Evolutionary conservation across 2,797 vertebrate species (phyloP).

Genomic region (Malacoraja senta): DNA sequence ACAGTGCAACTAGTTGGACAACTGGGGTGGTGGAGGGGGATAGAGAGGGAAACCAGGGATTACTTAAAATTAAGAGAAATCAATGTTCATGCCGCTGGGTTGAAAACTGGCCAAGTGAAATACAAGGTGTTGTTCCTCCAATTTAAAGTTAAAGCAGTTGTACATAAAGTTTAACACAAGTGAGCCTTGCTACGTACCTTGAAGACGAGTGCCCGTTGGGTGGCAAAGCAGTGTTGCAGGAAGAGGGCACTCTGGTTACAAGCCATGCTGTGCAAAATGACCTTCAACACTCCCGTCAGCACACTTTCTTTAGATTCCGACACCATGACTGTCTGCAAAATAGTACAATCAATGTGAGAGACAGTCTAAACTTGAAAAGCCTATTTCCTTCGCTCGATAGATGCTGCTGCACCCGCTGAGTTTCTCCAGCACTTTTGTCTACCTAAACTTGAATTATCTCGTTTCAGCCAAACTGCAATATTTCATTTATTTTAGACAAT

Average conservation of each 20-base stretch:
- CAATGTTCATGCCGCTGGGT: no score
- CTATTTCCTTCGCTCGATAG: no score
- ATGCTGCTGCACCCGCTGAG: no score
- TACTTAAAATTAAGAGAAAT: no score
- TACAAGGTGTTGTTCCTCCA: no score
- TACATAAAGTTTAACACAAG: background rate
- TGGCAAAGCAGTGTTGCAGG: constrained; percentile 82
- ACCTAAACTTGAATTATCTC: background rate
- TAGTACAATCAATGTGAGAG: background rate
- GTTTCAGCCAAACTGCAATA: background rate
- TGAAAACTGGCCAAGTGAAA: no score
- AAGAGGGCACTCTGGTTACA: constrained; percentile 81
- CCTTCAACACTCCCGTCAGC: constrained; percentile 73
- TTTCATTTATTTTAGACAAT: background rate
- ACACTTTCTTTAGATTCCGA: constrained; percentile 82
- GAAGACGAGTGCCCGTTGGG: constrained; percentile 79
- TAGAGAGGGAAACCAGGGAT: no score
- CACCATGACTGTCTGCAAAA: constrained; percentile 62
- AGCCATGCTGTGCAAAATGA: constrained; percentile 79
- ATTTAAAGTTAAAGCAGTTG: background rate
- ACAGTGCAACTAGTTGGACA: no score
- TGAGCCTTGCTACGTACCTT: constrained; percentile 58
- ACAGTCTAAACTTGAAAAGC: background rate
- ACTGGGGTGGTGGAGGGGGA: no score
- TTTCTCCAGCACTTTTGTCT: no score